Conservation (phyloP, 2,797 vertebrate species). For the Erethizon dorsatum region DNA sequence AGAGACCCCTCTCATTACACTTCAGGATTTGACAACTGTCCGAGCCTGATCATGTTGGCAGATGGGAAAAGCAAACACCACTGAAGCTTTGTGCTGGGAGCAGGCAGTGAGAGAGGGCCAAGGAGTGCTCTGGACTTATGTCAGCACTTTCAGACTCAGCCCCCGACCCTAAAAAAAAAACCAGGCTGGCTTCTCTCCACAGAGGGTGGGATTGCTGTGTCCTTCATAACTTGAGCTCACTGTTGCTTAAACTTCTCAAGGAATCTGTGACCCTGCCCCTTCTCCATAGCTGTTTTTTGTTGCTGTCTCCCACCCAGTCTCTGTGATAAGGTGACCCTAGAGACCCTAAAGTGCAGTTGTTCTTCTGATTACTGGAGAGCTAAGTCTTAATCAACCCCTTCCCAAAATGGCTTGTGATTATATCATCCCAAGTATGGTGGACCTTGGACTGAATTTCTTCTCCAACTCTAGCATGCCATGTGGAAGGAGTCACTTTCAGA, state of each 20-base stretch:
- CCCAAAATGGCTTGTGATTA: neutral
- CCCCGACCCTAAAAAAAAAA: neutral
- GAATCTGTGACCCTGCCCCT: neutral
- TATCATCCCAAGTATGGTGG: neutral
- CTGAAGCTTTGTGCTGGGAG: neutral
- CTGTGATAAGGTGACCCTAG: neutral
- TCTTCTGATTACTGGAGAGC: neutral
- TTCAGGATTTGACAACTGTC: neutral
- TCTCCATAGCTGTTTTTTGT: neutral
- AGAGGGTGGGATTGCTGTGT: neutral
- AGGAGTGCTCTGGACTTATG: neutral
- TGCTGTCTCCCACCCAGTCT: neutral
- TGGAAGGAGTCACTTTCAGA: neutral
- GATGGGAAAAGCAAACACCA: neutral
- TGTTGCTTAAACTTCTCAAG: neutral
- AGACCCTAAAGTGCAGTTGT: neutral
- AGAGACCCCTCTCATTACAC: neutral
- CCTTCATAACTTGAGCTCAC: neutral
- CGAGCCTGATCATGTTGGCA: neutral
- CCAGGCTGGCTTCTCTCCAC: neutral
- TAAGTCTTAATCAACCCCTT: neutral
- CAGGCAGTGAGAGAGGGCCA: neutral
- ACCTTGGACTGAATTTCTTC: neutral
- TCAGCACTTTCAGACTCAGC: neutral
- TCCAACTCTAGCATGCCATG: neutral